Base-by-base conservation (phyloP, 2,888 invertebrate species). In the Leucophora obtusa region DNA sequence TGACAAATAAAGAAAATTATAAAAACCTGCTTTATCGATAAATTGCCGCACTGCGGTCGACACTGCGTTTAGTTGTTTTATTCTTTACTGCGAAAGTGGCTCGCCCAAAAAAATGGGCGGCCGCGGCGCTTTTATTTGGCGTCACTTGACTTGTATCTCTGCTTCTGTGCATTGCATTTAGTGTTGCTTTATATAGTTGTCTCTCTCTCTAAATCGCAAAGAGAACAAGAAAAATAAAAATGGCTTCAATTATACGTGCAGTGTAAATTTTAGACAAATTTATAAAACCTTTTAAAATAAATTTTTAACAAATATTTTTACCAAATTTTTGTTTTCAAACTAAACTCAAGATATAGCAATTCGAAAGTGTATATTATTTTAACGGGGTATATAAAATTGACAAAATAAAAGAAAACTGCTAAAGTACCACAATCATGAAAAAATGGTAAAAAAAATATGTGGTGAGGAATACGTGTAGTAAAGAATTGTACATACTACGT, bases 191-290 rank as follows among this genome's bases (percentile, higher is more conserved):
- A 54, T 77, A 69, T 33, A 65, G 1, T 50, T 5, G 17, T 81
- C 77, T 62, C 73, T 24, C 63, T 24, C 63, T 81, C 43, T 33
- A 11, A 24, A 18, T 50, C 11, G 14, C n/a, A n/a, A 33, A 60
- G 43, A 66, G 77, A 83, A 65, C 79, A 71, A 84, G 85, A 83
- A 85, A 85, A 85, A 86, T 86, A 85, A 86, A 86, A 84, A 86
- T 86, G 86, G 86, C 86, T 84, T 85, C 86, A 82, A 83, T 84
- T 84, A 84, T 85, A 84, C 83, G 83, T 75, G 83, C 83, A 83
- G 83, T 82, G 79, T 77, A 82, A 84, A 73, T 83, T 69, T 59
- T 68, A 81, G 71, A 81, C 70, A 84, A 82, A 56, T 17, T 63
- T 79, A 74, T 80, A 83, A 81, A 82, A 53, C 73, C 65, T 82